phyloP scores from a whole-genome alignment of 2,113 vertebrate species.

The Glareola pratincola region DNA sequence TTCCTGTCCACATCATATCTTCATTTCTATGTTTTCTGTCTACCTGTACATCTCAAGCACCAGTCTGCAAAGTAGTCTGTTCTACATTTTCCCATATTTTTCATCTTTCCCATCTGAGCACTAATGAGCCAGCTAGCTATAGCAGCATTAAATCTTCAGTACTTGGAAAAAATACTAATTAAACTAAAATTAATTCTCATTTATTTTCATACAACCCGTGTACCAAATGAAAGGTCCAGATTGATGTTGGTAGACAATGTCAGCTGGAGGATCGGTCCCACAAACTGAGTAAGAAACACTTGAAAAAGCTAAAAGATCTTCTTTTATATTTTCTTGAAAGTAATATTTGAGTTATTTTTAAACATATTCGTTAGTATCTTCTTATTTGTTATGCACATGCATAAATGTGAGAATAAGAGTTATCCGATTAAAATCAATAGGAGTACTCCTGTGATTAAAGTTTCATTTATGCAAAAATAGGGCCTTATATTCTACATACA shows the following conservation, averaged over 20 bases:
- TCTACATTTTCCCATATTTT: background rate
- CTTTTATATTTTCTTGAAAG: background rate
- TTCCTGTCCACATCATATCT: background rate
- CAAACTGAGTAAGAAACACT: background rate
- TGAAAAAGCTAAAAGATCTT: background rate
- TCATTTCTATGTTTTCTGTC: background rate
- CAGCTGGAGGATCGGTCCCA: background rate
- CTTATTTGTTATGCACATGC: conserved; percentile 29
- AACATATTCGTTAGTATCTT: background rate
- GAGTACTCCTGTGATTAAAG: conserved; percentile 39
- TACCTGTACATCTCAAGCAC: background rate
- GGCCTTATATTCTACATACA: conserved; percentile 15
- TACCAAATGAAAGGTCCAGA: background rate
- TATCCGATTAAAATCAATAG: conserved; percentile 23
- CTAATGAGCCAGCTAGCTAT: background rate
- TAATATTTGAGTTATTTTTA: background rate
- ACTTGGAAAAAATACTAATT: background rate
- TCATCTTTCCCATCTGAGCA: background rate
- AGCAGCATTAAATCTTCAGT: background rate
- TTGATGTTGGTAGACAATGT: background rate
- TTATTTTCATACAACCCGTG: background rate
- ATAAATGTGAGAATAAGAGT: background rate
- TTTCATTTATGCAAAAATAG: conserved; percentile 35
- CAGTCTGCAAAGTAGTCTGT: background rate
- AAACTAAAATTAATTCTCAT: background rate